Conservation (phyloP, 2,113 vertebrate genomes). For the Alces alces region DNA sequence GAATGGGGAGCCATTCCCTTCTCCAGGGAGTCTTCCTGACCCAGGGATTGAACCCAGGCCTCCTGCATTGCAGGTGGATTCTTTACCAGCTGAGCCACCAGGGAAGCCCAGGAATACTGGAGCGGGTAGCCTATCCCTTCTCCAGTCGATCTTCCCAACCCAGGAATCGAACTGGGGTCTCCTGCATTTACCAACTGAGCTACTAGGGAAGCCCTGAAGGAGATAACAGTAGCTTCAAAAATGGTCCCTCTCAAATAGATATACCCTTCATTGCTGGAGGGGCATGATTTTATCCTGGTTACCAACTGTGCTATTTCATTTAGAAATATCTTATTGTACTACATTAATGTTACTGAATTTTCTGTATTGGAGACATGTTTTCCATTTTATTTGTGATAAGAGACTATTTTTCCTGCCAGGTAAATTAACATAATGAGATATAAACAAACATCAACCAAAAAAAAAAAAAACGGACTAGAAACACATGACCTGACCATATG, state of each 20-base stretch:
- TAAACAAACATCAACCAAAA: neutral
- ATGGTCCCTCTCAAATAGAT: neutral
- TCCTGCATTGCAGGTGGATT: rapidly evolving
- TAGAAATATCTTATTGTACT: neutral
- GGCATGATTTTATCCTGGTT: neutral
- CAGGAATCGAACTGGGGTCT: neutral
- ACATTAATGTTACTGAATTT: neutral
- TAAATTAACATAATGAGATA: neutral
- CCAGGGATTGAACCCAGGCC: neutral
- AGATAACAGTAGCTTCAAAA: neutral
- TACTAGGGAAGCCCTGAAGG: neutral
- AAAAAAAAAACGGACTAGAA: neutral
- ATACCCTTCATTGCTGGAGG: neutral
- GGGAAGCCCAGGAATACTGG: neutral
- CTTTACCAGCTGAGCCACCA: neutral
- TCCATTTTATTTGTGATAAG: neutral
- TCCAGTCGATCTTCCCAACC: rapidly evolving
- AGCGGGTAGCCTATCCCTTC: neutral
- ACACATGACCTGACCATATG: neutral
- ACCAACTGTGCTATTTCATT: neutral
- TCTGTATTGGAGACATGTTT: neutral
- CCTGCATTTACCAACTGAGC: neutral
- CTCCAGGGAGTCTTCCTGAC: neutral
- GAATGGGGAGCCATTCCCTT: neutral
- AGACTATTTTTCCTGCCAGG: neutral